A percentile compares a stretch with the other conserved stretches of the same genome.
Conservation (phyloP, 2,113 vertebrate genomes). For the Gallinago jamesoni region DNA sequence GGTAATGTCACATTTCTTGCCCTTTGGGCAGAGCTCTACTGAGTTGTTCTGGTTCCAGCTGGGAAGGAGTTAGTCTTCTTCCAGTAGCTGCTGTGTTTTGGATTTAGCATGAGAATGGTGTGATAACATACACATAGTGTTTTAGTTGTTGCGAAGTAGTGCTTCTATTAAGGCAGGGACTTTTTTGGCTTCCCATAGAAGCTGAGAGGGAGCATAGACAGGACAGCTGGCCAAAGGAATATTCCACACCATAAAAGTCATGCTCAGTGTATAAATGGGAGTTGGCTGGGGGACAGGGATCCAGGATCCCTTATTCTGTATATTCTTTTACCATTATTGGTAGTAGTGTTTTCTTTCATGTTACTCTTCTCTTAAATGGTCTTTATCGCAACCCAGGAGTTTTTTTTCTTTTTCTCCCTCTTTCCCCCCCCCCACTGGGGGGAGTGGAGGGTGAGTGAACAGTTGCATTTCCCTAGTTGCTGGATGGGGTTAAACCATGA, state of each 20-base stretch:
- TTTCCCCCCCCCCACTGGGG: background rate
- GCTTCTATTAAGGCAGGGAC: too few species aligned
- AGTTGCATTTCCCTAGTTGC: background rate
- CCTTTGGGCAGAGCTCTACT: background rate
- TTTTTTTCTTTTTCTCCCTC: background rate
- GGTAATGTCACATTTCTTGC: background rate
- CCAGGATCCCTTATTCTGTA: background rate
- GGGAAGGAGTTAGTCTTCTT: background rate
- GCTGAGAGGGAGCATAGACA: background rate
- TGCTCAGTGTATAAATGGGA: background rate
- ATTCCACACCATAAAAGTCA: background rate
- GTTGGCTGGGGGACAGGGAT: background rate
- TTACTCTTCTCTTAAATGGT: background rate
- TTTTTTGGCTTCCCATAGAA: background rate
- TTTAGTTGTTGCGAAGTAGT: background rate
- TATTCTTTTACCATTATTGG: background rate
- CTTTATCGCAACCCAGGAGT: background rate
- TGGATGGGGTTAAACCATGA: background rate
- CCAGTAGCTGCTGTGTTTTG: background rate
- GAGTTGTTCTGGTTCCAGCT: background rate
- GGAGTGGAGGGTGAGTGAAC: background rate
- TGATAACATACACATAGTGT: too few species aligned
- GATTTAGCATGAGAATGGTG: background rate
- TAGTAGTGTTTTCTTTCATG: background rate
- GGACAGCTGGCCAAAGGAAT: background rate